Percentiles rank a stretch among this genome's conserved stretches.
Conservation (phyloP, 1,140 invertebrate genomes). For the Euwallacea fornicatus region DNA sequence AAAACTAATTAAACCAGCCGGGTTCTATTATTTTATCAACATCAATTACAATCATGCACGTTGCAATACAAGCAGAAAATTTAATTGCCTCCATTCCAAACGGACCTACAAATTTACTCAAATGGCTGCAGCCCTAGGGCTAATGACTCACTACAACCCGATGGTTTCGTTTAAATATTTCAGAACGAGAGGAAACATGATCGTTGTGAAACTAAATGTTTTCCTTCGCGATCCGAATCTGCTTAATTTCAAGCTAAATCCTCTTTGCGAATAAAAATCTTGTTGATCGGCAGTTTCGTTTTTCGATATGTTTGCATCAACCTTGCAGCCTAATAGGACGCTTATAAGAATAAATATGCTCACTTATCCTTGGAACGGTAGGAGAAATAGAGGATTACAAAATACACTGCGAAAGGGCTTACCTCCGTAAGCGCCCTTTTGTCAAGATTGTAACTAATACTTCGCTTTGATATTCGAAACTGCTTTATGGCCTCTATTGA, state of each 20-base stretch:
- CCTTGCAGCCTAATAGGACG: too few species aligned
- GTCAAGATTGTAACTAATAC: conserved; percentile 10
- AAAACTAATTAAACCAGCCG: conserved; percentile 1
- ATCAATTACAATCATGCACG: conserved; percentile 11
- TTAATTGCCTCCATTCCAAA: conserved; percentile 16
- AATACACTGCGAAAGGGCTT: conserved; percentile 9
- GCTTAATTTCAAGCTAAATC: too few species aligned
- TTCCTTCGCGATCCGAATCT: too few species aligned
- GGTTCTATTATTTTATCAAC: conserved; percentile 5
- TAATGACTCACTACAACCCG: conserved; percentile 9
- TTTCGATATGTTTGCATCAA: too few species aligned
- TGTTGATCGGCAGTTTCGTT: too few species aligned
- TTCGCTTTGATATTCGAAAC: conserved; percentile 14
- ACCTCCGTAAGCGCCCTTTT: conserved; percentile 7
- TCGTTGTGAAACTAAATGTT: too few species aligned
- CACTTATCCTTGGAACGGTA: conserved; percentile 6
- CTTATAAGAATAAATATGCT: background rate
- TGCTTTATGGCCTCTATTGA: conserved; percentile 7
- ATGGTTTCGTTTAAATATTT: conserved; percentile 9
- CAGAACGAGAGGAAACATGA: background rate
- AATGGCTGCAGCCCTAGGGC: conserved; percentile 8
- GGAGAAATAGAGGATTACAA: conserved; percentile 7
- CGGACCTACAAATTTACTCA: conserved; percentile 13
- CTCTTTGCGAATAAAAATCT: too few species aligned
- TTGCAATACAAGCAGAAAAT: conserved; percentile 17